A percentile compares a stretch with the other conserved stretches of the same genome.
These are phyloP conservation scores for Helicorthomorpha holstii DNA, from an alignment of 1,140 invertebrate species.

Conservation along the genomic window DNA sequence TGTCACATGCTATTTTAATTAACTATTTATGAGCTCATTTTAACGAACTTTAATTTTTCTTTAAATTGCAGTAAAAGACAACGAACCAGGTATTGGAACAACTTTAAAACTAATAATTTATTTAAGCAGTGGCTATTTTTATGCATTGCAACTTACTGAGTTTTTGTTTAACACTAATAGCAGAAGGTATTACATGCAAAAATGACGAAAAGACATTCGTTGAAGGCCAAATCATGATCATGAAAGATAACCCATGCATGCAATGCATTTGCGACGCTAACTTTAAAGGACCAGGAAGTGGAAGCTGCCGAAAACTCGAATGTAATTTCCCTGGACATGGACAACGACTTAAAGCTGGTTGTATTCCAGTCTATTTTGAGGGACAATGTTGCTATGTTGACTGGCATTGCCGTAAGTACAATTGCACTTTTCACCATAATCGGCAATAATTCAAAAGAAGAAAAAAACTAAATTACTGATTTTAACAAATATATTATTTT, in stretches of 20 bases:
- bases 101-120: slow-evolving; percentile 6
- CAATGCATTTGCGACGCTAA: slow-evolving; percentile 25
- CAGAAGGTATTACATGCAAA: slow-evolving; percentile 19
- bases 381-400: slow-evolving; percentile 26
- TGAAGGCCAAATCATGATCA: slow-evolving; percentile 31
- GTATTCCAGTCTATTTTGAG: slow-evolving; percentile 29
- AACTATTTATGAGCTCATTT: background rate
- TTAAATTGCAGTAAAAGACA: background rate
- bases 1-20: background rate
- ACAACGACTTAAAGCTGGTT: slow-evolving; percentile 26
- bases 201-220: slow-evolving; percentile 28
- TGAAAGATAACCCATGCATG: slow-evolving; percentile 25
- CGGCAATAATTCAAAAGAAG: no score
- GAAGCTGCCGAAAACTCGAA: slow-evolving; percentile 29
- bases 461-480: no score
- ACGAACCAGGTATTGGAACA: slow-evolving; percentile 2
- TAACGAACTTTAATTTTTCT: slow-evolving; percentile 6
- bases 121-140: background rate
- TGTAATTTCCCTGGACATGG: slow-evolving; percentile 32
- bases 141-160: background rate
- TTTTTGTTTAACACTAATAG: no score
- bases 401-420: slow-evolving; percentile 33
- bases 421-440: no score
- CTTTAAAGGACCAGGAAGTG: slow-evolving; percentile 15
- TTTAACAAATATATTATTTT: no score